Evolutionary conservation across 2,888 invertebrate species (phyloP), one percentile per base, ranked within the genome.

Genomic region (Eurytoma adleriae): DNA sequence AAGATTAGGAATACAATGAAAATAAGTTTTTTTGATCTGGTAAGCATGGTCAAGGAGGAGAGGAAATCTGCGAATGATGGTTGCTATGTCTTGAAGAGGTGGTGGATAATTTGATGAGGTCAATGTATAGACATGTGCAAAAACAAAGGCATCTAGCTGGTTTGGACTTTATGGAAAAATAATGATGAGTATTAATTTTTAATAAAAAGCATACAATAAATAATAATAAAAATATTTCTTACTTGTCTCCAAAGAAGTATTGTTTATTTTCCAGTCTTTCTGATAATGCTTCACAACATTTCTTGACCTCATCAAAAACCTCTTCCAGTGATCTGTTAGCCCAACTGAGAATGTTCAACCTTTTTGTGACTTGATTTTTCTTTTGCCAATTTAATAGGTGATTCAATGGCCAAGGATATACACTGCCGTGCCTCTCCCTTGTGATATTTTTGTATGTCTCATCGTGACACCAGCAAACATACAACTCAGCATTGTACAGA

Each of bases 361-460:
- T 92, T 83, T 95, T 94, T 10, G 94, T 92, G 0, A 97, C 93
- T 83, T 94, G 92, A 84, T 93, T 92, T 62, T 95, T 92, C 88
- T 97, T 98, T 57, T 94, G 92, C 90, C 95, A 94, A 1, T 96
- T 97, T 87, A 98, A 94, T 54, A 97, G 91, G 87, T 94, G 92
- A 88, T 96, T 96, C 4, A 99, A 91, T 0, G 99, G 99, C 96
- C 98, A 99, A 0, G 98, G 97, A 91, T 97, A 97, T 2, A 97
- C 96, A 0, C 96, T 96, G 0, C 98, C 96, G 90, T 97, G 96
- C 7, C 99, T 93, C 0, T 94, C 93, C 81, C 94, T 95, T 0
- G 99, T 99, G 1, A 98, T 95, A 81, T 95, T 93, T 78, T 94
- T 94, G 85, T 95, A 95, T 0, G 97, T 97, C 69, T 94, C 93